phyloP scores from a whole-genome alignment of 2,797 vertebrate genomes.

The Salarias fasciatus region DNA sequence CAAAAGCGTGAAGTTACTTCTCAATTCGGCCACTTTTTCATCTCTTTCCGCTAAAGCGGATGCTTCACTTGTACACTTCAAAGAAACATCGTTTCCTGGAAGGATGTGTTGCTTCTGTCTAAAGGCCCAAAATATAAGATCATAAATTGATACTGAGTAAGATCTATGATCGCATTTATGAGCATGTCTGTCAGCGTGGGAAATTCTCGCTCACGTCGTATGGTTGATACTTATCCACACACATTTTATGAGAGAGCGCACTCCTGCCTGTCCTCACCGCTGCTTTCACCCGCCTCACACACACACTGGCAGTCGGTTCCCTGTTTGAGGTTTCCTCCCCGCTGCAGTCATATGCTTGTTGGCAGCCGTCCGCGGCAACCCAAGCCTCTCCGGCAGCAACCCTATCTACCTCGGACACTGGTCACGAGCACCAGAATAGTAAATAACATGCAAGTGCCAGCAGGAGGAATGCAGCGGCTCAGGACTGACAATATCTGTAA shows the following conservation, averaged over 20 bases:
- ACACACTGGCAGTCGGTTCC: constrained; percentile 34
- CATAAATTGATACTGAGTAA: constrained; percentile 12
- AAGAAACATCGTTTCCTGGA: constrained; percentile 12
- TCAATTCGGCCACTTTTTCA: background rate
- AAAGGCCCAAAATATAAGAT: constrained; percentile 25
- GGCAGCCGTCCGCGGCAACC: constrained; percentile 84
- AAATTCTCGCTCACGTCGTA: constrained; percentile 10
- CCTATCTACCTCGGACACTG: constrained; percentile 85
- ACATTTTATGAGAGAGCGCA: constrained; percentile 10
- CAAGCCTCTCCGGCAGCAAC: constrained; percentile 83
- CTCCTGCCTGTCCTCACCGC: constrained; percentile 25
- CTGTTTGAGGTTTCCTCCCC: constrained; percentile 76
- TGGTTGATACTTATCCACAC: too few relatives aligned
- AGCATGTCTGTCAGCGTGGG: background rate
- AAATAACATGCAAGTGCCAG: constrained; percentile 86
- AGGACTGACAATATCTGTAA: constrained; percentile 82
- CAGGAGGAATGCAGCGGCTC: constrained; percentile 73
- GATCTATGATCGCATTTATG: background rate
- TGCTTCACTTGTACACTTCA: constrained; percentile 3
- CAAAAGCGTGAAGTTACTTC: too few relatives aligned
- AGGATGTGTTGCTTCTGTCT: constrained; percentile 15
- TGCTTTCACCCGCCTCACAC: constrained; percentile 44
- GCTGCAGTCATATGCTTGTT: constrained; percentile 89
- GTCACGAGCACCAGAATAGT: constrained; percentile 90
- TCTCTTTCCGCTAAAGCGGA: background rate